Evolutionary conservation across 2,113 vertebrate genomes (phyloP).

Genomic region (Euleptes europaea): DNA sequence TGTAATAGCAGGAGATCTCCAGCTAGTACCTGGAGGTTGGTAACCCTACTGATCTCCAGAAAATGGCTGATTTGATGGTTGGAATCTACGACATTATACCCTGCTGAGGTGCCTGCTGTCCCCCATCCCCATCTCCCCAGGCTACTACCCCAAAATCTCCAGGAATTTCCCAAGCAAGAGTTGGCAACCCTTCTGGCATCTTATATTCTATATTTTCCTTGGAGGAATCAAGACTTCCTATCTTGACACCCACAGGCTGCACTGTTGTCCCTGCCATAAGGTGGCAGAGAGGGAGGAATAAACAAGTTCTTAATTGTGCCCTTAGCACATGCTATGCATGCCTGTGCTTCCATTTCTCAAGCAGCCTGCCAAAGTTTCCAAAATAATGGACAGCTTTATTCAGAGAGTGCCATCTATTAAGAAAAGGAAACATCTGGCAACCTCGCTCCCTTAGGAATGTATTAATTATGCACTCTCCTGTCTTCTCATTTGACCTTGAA

Average conservation of each 20-base stretch:
- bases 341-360: neutral
- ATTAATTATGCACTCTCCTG: neutral
- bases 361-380: neutral
- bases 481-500: conserved; percentile 3
- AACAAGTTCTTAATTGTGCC: neutral
- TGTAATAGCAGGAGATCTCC: too few relatives aligned
- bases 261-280: neutral
- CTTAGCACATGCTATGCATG: neutral
- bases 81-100: too few relatives aligned
- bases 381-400: neutral
- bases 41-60: too few relatives aligned
- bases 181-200: too few relatives aligned
- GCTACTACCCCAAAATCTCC: too few relatives aligned
- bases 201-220: too few relatives aligned
- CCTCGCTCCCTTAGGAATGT: neutral
- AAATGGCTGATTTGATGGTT: too few relatives aligned
- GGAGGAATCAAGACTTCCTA: neutral
- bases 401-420: neutral
- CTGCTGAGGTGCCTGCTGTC: too few relatives aligned
- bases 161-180: too few relatives aligned
- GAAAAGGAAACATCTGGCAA: conserved; percentile 3
- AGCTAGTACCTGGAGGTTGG: too few relatives aligned
- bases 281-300: neutral
- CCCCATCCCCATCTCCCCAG: too few relatives aligned
- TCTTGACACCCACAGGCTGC: neutral